phyloP scores from a whole-genome alignment of 2,797 vertebrate genomes.

The Sternarchorhynchus goeldii region DNA sequence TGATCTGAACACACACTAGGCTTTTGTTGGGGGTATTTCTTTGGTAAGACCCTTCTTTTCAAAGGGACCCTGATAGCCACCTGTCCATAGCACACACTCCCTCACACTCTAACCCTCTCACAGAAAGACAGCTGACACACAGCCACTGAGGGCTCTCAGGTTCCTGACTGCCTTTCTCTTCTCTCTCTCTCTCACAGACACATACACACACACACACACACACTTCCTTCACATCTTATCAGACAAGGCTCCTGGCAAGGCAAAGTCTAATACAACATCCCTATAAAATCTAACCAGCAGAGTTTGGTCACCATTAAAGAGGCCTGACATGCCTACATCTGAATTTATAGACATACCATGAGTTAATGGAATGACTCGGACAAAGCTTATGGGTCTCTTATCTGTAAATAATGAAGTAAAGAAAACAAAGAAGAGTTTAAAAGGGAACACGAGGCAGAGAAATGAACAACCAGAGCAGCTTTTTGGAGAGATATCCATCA shows the following conservation, averaged over 20 bases:
- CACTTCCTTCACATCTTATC: constrained; percentile 31
- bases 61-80: constrained; percentile 75
- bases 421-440: not conserved
- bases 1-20: constrained; percentile 65
- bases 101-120: constrained; percentile 63
- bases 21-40: constrained; percentile 71
- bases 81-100: constrained; percentile 74
- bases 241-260: not conserved
- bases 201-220: constrained; percentile 23
- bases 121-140: constrained; percentile 75
- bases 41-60: constrained; percentile 73
- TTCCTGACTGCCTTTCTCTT: constrained; percentile 59
- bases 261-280: not conserved
- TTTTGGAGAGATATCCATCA: not conserved
- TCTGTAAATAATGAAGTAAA: constrained; percentile 1
- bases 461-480: not conserved
- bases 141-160: constrained; percentile 63
- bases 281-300: not conserved
- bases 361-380: constrained; percentile 2
- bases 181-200: constrained; percentile 25
- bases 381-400: constrained; percentile 6
- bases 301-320: not conserved
- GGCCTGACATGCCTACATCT: not conserved
- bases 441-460: not conserved
- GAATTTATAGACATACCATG: constrained; percentile 5